phyloP scores from a whole-genome alignment of 2,888 invertebrate species.

The Keiferia lycopersicella region DNA sequence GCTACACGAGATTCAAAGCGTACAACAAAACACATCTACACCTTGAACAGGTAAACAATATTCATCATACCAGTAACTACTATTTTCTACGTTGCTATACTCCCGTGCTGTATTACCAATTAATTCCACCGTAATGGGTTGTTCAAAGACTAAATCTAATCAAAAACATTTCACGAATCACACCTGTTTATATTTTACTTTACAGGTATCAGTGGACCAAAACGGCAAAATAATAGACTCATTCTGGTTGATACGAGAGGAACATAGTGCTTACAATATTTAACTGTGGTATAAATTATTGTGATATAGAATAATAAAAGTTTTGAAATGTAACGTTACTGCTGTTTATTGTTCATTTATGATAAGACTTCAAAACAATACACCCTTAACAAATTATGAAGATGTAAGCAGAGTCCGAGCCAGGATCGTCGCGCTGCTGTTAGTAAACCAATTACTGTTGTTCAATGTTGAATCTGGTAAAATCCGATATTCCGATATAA shows the following conservation, averaged over 20 bases:
- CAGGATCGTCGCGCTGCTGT: too few relatives aligned
- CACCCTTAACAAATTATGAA: not conserved
- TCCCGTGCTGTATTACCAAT: too few relatives aligned
- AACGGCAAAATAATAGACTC: slow-evolving; percentile 85
- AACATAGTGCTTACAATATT: not conserved
- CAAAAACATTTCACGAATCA: not conserved
- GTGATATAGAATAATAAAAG: not conserved
- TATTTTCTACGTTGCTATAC: not conserved
- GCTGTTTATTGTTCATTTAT: not conserved
- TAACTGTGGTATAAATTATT: not conserved
- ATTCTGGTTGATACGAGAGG: slow-evolving; percentile 71
- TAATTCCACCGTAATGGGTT: too few relatives aligned
- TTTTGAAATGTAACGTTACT: not conserved
- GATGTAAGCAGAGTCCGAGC: too few relatives aligned
- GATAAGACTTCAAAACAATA: not conserved
- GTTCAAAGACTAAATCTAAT: not conserved
- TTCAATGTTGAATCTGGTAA: too few relatives aligned
- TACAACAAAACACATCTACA: slow-evolving; percentile 89
- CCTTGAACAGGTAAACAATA: slow-evolving; percentile 84
- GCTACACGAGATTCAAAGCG: slow-evolving; percentile 89
- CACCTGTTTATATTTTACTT: slow-evolving; percentile 27
- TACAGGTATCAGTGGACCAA: slow-evolving; percentile 86
- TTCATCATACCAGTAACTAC: not conserved
- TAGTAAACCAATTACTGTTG: too few relatives aligned
- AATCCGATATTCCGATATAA: too few relatives aligned